Conservation (phyloP, 2,113 vertebrate species). For the Coregonus clupeaformis region DNA sequence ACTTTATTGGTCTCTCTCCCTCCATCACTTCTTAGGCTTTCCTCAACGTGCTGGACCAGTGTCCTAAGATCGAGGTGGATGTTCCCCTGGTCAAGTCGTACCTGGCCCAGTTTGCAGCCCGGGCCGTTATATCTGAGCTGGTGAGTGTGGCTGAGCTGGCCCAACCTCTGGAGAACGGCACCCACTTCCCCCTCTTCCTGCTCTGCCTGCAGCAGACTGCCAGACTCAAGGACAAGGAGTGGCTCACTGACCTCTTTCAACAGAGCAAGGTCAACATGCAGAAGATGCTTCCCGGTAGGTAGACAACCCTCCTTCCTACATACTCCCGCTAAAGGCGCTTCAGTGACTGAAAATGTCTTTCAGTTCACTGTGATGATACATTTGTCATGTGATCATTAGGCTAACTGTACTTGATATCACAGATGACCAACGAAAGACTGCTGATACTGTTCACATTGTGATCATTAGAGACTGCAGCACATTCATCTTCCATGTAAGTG, state of each 20-base stretch:
- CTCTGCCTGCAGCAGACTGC: constrained; percentile 97
- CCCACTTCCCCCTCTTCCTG: constrained; percentile 97
- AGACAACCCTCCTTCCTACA: not conserved
- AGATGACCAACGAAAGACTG: no score
- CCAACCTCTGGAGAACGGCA: constrained; percentile 96
- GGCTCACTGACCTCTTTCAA: constrained; percentile 96
- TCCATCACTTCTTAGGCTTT: constrained; percentile 78
- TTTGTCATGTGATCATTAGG: no score
- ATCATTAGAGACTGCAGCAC: no score
- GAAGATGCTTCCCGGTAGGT: constrained; percentile 97
- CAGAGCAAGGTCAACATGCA: constrained; percentile 99
- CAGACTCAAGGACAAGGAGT: constrained; percentile 93
- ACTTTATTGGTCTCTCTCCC: not conserved
- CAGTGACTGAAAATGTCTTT: no score
- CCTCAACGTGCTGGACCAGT: constrained; percentile 94
- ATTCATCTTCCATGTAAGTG: not conserved
- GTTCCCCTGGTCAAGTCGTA: constrained; percentile 98
- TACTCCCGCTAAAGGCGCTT: no score
- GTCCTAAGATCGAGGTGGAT: constrained; percentile 94
- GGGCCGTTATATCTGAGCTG: constrained; percentile 93
- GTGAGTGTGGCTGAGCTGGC: constrained; percentile 95
- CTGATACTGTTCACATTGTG: no score
- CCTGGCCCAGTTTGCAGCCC: constrained; percentile 95
- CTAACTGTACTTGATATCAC: no score
- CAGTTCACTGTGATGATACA: no score